Conservation (phyloP, 2,113 vertebrate genomes). For the Plecotus auritus region DNA sequence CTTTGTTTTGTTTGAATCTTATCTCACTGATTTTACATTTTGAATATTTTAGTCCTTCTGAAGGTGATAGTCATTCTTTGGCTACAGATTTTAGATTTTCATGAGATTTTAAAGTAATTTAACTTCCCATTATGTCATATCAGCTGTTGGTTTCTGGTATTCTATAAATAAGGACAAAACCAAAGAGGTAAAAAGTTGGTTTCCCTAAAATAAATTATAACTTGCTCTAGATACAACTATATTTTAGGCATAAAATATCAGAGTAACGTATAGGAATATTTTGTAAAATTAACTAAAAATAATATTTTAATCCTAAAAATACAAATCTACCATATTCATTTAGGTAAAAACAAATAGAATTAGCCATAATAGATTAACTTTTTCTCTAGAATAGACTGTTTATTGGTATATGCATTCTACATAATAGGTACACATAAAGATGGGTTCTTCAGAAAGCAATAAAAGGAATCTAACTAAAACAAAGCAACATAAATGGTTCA, state of each 20-base stretch:
- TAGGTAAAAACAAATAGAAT: neutral
- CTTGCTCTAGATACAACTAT: neutral
- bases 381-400: neutral
- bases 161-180: neutral
- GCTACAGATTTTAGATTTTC: neutral
- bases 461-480: neutral
- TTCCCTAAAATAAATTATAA: neutral
- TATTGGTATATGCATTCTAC: neutral
- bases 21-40: neutral
- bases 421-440: neutral
- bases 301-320: neutral
- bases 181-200: neutral
- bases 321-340: neutral
- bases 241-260: neutral
- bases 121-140: neutral
- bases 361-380: neutral
- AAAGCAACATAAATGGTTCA: neutral
- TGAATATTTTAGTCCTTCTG: neutral
- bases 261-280: neutral
- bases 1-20: neutral
- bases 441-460: neutral
- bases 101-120: neutral
- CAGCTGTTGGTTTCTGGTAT: neutral
- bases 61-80: neutral
- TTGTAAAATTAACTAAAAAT: neutral